Base-by-base conservation (phyloP, 2,888 invertebrate species). In the Bruchidius siliquastri region DNA sequence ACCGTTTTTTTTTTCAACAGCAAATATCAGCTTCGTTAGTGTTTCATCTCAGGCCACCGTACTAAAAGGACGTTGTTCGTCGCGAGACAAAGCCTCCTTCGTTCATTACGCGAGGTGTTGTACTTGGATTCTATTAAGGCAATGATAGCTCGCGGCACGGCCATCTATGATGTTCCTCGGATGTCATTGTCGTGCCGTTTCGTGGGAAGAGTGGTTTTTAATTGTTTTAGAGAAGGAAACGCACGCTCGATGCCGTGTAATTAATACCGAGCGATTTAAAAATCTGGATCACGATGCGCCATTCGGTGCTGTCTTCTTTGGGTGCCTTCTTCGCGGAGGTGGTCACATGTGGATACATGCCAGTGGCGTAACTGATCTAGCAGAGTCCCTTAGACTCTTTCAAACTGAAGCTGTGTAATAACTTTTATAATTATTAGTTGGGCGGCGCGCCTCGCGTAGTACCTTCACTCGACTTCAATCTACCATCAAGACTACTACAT, bases 181-280 rank as follows among this genome's bases (percentile, higher is more conserved):
- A 78, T 82, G 83, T 81, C 83, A 82, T 80, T 82, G 82, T 81
- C 81, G 80, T 82, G 81, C 77, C 73, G 71, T 68, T 75, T 74
- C 81, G 79, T 80, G 81, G 80, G 81, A 80, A 82, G 82, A 79
- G 79, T 74, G 77, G 74, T 76, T 80, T 83, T 82, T 82, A 82
- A 83, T 83, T 84, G 81, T 82, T 80, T 75, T 68, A 49, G 67
- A 68, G 73, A 74, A 72, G 76, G 76, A 77, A 72, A 72, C 76
- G 74, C 71, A 77, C 74, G 76, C 74, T 76, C 76, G 74, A 73
- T 73, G 73, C 71, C 72, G 73, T 74, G 73, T 69, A 74, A 76
- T 78, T 76, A 78, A 76, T 76, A 78, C 74, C 73, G 72, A 70
- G 72, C 73, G 70, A 75, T 75, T 73, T 73, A 80, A 79, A 80